Base-by-base conservation (phyloP, 2,888 invertebrate species). In the Gymnoscelis rufifasciata region DNA sequence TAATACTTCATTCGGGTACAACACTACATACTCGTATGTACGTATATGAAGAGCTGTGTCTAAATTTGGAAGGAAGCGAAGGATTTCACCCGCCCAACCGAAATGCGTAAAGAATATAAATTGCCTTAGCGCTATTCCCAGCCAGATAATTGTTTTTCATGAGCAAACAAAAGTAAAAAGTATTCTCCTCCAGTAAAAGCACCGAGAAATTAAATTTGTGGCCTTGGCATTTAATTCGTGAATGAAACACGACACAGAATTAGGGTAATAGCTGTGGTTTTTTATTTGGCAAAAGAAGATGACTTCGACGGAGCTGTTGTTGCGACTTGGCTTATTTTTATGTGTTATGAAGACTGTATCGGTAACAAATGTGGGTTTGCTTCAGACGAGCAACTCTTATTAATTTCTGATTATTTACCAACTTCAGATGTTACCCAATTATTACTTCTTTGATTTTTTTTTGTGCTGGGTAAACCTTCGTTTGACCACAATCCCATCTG, bases 161-260 rank as follows among this genome's bases (percentile, higher is more conserved):
- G 36, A 41, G 45, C 43, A 33, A 47, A 50, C 42, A 50, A 50
- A 47, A 48, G 39, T 46, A 41, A 51, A 41, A 47, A 49, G 31
- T 43, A 42, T 41, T 43, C 23, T 39, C 26, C 10, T 43, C 15
- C 40, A 37, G 11, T 43, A 39, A 42, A 37, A 46, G 36, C 38
- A 38, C 42, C 30, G 35, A 47, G 36, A 48, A 47, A 56, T 56
- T 51, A 30, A 44, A 51, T 47, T 39, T 36, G 33, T 29, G 47
- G 23, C 49, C 52, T 51, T 54, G 48, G 41, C 51, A 54, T 57
- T 51, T 51, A 51, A 33, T 51, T 51, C 45, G 51, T 52, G 44
- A 50, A 56, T 52, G 41, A 53, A 55, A 51, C 37, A 42, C 46
- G 46, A 53, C 41, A 50, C 38, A 49, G 45, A 51, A 50, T 42